Conservation (phyloP, 2,888 invertebrate genomes). For the Hirtodrosophila alboralis region DNA sequence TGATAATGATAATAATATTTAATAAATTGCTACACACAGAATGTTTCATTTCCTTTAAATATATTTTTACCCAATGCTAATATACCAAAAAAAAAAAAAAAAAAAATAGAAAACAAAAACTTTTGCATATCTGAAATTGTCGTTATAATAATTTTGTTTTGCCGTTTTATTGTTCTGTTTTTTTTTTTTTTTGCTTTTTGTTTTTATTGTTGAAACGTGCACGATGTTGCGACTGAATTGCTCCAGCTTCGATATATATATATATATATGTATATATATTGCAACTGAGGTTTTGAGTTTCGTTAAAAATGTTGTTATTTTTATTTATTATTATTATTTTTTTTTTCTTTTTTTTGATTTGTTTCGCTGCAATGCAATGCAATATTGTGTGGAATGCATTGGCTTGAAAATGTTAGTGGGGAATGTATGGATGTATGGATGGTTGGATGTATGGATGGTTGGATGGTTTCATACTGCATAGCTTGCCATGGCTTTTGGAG, state of each 20-base stretch:
- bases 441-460: constrained; percentile 6
- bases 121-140: constrained; percentile 35
- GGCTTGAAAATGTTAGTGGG: constrained; percentile 17
- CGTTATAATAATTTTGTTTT: constrained; percentile 16
- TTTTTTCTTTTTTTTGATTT: constrained; percentile 10
- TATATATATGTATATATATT: constrained; percentile 43
- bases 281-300: constrained; percentile 45
- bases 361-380: constrained; percentile 24
- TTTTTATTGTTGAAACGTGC: constrained; percentile 69
- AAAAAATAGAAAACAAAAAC: too few relatives aligned
- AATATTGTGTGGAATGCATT: constrained; percentile 43
- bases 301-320: constrained; percentile 27
- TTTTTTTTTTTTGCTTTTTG: constrained; percentile 19
- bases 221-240: constrained; percentile 59
- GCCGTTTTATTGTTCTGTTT: not conserved
- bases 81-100: too few relatives aligned
- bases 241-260: constrained; percentile 53
- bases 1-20: too few relatives aligned
- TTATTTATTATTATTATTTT: constrained; percentile 7
- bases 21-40: too few relatives aligned
- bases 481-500: constrained; percentile 1
- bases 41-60: too few relatives aligned
- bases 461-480: too few relatives aligned
- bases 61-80: too few relatives aligned
- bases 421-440: constrained; percentile 16